These are phyloP conservation scores for Drusus annulatus DNA, from an alignment of 1,140 invertebrate species.

Conservation along the genomic window DNA sequence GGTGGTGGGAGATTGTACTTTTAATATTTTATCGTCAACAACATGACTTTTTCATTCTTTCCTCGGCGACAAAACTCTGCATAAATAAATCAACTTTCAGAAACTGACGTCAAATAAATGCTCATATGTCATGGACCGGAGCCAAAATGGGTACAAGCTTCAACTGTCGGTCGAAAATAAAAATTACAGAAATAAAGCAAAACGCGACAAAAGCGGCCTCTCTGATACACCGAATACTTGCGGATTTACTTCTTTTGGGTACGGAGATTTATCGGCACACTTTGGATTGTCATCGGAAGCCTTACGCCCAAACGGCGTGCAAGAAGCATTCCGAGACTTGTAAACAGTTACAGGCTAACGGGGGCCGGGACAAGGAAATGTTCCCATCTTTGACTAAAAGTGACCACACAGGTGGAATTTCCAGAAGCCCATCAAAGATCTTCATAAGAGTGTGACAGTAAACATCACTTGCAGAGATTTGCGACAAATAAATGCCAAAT, in stretches of 20 bases:
- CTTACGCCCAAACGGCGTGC: not conserved
- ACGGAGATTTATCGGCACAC: constrained; percentile 16
- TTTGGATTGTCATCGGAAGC: not conserved
- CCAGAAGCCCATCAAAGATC: not conserved
- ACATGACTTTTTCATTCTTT: constrained; percentile 39
- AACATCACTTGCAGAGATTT: constrained; percentile 22
- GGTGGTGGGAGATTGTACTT: constrained; percentile 7
- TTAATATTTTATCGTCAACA: constrained; percentile 21
- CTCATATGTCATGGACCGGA: constrained; percentile 29
- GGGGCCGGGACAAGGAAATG: not conserved
- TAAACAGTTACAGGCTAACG: not conserved
- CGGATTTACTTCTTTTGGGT: not conserved
- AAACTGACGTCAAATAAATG: constrained; percentile 37
- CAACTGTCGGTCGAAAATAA: constrained; percentile 24
- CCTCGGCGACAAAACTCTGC: constrained; percentile 15
- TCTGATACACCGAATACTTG: not conserved
- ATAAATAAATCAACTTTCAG: constrained; percentile 36
- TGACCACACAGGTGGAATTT: not conserved
- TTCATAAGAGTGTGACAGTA: constrained; percentile 5
- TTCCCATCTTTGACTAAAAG: not conserved
- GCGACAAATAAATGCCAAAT: constrained; percentile 13
- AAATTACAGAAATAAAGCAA: constrained; percentile 6
- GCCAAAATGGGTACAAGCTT: constrained; percentile 20
- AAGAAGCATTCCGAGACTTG: not conserved
- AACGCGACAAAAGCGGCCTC: not conserved